Conservation (phyloP, 2,113 vertebrate genomes). For the Numida meleagris region DNA sequence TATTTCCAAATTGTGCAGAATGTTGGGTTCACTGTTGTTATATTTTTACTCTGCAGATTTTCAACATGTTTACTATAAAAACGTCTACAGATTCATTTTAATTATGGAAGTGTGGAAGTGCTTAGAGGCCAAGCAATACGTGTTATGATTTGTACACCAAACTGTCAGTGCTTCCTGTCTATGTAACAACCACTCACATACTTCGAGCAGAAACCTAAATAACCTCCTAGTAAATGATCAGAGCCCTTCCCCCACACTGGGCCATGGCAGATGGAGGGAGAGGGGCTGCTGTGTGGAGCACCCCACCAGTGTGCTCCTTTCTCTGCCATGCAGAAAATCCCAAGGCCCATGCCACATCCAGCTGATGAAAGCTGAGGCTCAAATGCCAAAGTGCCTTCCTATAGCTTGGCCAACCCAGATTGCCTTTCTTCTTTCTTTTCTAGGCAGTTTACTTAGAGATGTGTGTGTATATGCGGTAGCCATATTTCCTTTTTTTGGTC, state of each 20-base stretch:
- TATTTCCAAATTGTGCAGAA: not conserved
- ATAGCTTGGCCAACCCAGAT: not conserved
- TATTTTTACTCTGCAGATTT: slow-evolving; percentile 16
- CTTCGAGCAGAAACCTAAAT: not conserved
- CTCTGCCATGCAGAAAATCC: not conserved
- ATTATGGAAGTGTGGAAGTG: not conserved
- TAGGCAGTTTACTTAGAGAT: not conserved
- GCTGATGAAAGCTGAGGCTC: not conserved
- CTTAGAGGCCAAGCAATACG: not conserved
- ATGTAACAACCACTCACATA: not conserved
- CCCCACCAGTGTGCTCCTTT: rapidly evolving
- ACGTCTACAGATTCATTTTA: not conserved
- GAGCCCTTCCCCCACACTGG: not conserved
- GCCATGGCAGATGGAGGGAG: rapidly evolving
- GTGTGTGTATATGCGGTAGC: not conserved
- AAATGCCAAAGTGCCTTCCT: not conserved
- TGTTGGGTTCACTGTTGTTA: not conserved
- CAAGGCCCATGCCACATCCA: not conserved
- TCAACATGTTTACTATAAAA: slow-evolving; percentile 9
- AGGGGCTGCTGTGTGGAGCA: rapidly evolving
- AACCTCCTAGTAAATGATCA: not conserved
- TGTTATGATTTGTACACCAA: not conserved
- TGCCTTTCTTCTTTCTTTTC: not conserved
- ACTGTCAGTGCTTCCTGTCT: not conserved
- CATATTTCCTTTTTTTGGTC: not conserved